Evolutionary conservation across 2,888 invertebrate genomes (phyloP), one percentile per base, ranked within the genome.

Genomic region (Drosophila pegasa): DNA sequence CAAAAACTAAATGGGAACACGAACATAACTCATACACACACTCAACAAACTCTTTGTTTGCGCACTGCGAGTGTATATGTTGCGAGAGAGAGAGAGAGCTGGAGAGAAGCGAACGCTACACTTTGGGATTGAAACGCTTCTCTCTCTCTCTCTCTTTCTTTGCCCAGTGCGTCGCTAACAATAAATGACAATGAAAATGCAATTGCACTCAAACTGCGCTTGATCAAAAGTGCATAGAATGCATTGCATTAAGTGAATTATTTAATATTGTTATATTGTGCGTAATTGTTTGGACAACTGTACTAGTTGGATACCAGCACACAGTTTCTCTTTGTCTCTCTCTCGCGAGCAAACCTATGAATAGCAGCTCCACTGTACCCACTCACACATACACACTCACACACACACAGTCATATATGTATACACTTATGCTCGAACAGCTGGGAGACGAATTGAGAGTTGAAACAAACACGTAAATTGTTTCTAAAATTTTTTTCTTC

Each of bases 401-500:
- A 50, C 16, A 38, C 22, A 27, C 12, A 16, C 14, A 47, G 25
- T 40, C 27, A 48, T 58, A 41, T 43, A 56, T 47, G 38, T 35
- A 56, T 35, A 20, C 37, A 33, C 31, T 48, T 43, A 58, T 65
- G 61, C 48, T 73, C 64, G 73, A 86, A 86, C 83, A 83, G 83
- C 83, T 83, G 83, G 72, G 85, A 85, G 85, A 83, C 83, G 55
- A 47, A 66, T 41, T 85, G 83, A 43, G 69, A 79, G 52, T 10
- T 69, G 85, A 70, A 85, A 85, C 82, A 83, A 83, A 79, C 80
- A 80, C 75, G 79, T 77, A 85, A 82, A 83, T 82, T 75, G 60
- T 82, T 80, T 78, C 67, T 74, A 66, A 55, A 69, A 61, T 54
- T 71, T 72, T 61, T 40, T 25, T n/a, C n/a, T 40, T 70, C 40